Evolutionary conservation across 1,140 invertebrate species (phyloP), one percentile per base, ranked within the genome.

Genomic region (Apis laboriosa): DNA sequence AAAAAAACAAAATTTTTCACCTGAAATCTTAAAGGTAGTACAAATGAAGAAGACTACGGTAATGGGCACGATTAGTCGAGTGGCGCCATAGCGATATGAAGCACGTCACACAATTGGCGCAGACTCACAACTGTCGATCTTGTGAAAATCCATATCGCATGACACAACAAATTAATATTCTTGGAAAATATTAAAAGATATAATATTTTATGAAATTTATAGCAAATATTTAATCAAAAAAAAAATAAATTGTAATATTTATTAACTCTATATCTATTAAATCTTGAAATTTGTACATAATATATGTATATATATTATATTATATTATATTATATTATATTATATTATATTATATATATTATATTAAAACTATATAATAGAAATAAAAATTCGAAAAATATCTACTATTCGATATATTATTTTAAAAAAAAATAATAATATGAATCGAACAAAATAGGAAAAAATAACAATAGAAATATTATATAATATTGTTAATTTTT

Each of bases 71-170:
- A 88, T 83, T 88, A 86, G 83, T 77, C 58, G 71, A 73, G 28
- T 53, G 68, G 17, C 66, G 70, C 85, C 73, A 34, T 24, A 66
- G 71, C 83, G 71, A 70, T 72, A 74, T 24, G 83, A 91, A 90
- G 81, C 86, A 77, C 85, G 88, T 83, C 84, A 78, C 83, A 71
- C 83, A 80, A 84, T 79, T 89, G 90, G 89, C 92, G 92, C 89
- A 90, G 87, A 77, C 88, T 91, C 85, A 67, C 85, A 83, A 75
- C 77, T 70, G 51, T 85, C 84, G 85, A 85, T 80, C 60, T 81
- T 77, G 78, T 79, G 88, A 92, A 93, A 93, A 93, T 93, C 91
- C 88, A 92, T 93, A 93, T 61, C 64, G 53, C 19, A 24, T 72
- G 53, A 75, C 75, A 24, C 70, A 75, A 70, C 64, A 34, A 43